A percentile compares a stretch with the other conserved stretches of the same genome.
Evolutionary conservation across 1,140 invertebrate genomes (phyloP).

Genomic region (Drosophila ogumai): DNA sequence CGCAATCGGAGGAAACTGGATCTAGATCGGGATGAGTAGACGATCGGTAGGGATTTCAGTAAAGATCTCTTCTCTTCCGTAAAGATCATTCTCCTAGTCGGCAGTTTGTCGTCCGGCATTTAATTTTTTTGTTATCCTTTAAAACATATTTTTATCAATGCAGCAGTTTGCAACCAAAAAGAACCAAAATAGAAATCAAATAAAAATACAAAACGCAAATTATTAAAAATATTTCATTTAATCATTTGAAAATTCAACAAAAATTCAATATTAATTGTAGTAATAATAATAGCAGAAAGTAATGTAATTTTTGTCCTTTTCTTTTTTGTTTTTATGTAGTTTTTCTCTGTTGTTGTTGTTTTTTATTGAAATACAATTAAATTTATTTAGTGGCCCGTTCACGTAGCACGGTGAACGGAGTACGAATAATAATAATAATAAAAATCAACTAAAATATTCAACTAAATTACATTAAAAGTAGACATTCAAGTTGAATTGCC

Average conservation of each 20-base stretch:
- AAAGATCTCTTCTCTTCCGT: constrained; percentile 42
- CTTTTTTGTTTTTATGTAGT: constrained; percentile 33
- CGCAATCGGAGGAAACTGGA: constrained; percentile 43
- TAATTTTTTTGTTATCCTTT: constrained; percentile 9
- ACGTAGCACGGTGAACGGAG: constrained; percentile 42
- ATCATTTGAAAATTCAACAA: constrained; percentile 84
- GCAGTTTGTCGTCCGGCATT: constrained; percentile 70
- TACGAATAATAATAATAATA: constrained; percentile 80
- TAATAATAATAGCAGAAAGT: constrained; percentile 79
- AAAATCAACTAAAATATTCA: constrained; percentile 85
- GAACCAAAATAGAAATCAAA: constrained; percentile 43
- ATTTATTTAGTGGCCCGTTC: constrained; percentile 75
- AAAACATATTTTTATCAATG: constrained; percentile 14
- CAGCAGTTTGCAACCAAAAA: constrained; percentile 33
- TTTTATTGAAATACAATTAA: constrained; percentile 71
- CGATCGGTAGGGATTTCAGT: constrained; percentile 48
- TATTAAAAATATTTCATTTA: constrained; percentile 81
- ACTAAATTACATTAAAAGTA: constrained; percentile 84
- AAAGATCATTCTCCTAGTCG: constrained; percentile 56
- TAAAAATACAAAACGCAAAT: constrained; percentile 44
- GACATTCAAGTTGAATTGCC: constrained; percentile 69
- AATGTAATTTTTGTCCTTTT: constrained; percentile 66
- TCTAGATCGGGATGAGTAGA: constrained; percentile 21
- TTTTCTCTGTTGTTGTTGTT: constrained; percentile 13
- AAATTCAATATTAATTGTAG: constrained; percentile 82